phyloP scores from a whole-genome alignment of 64 coral and sea anemone genomes.

The Montipora capricornis region DNA sequence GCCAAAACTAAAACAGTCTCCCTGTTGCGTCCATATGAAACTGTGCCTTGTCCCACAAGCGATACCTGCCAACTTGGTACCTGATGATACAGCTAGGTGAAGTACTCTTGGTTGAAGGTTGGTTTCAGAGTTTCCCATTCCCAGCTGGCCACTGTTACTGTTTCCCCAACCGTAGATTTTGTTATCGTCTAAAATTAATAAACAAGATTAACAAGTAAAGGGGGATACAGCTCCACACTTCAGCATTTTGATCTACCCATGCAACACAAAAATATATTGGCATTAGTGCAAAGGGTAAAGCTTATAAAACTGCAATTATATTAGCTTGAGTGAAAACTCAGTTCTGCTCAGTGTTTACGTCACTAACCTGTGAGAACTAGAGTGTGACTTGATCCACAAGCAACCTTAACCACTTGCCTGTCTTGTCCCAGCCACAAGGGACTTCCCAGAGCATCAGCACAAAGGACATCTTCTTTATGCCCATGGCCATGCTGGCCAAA shows the following conservation, averaged over 20 bases:
- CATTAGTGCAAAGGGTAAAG: too few species aligned
- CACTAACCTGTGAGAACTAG: conserved; percentile 85
- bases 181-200: conserved; percentile 68
- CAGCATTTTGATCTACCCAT: too few species aligned
- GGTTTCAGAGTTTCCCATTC: conserved; percentile 76
- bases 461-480: conserved; percentile 69
- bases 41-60: conserved; percentile 94
- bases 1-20: conserved; percentile 97
- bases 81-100: conserved; percentile 65
- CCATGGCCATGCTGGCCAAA: conserved; percentile 98
- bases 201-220: not conserved
- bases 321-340: too few species aligned
- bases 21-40: conserved; percentile 93
- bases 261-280: too few species aligned
- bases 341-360: too few species aligned
- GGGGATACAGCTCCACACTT: not conserved
- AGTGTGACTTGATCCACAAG: conserved; percentile 97
- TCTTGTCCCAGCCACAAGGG: conserved; percentile 73
- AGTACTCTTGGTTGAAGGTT: conserved; percentile 67
- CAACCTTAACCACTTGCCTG: conserved; percentile 65
- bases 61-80: conserved; percentile 69
- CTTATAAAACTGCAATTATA: too few species aligned
- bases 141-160: conserved; percentile 97
- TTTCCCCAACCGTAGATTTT: conserved; percentile 94
- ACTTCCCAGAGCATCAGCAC: conserved; percentile 36